Conservation (phyloP, 2,888 invertebrate genomes). For the Furcula furcula region DNA sequence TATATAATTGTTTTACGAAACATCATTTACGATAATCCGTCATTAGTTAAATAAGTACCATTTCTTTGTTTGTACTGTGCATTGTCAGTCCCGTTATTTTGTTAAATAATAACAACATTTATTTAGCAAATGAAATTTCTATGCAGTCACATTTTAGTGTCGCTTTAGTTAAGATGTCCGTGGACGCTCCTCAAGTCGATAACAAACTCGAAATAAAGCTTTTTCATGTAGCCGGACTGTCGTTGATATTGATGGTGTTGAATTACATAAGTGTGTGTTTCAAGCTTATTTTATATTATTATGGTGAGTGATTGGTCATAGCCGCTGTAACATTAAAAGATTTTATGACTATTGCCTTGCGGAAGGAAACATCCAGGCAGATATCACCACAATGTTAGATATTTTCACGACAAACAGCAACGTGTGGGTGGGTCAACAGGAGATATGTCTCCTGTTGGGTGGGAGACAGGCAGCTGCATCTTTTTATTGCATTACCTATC, state of each 20-base stretch:
- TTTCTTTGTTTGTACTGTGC: background rate
- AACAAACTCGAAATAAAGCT: slow-evolving; percentile 22
- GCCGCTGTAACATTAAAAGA: too few species aligned
- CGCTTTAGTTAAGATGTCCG: background rate
- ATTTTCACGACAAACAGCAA: too few species aligned
- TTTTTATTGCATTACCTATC: too few species aligned
- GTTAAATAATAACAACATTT: background rate
- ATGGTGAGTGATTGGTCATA: slow-evolving; percentile 52
- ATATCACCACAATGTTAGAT: too few species aligned
- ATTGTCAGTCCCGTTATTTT: background rate
- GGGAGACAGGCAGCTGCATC: too few species aligned
- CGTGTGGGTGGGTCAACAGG: too few species aligned
- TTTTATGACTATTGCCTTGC: too few species aligned
- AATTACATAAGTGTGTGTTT: slow-evolving; percentile 46
- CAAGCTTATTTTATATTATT: slow-evolving; percentile 50
- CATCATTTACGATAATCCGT: background rate
- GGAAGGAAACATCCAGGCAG: too few species aligned
- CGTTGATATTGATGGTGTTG: slow-evolving; percentile 37
- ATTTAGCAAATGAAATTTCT: background rate
- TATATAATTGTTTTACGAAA: background rate
- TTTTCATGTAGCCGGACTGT: slow-evolving; percentile 27
- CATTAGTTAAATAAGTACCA: background rate
- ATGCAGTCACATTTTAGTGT: background rate
- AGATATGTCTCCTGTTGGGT: too few species aligned
- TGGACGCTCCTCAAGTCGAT: background rate